Evolutionary conservation across 2,888 invertebrate genomes (phyloP), one percentile per base, ranked within the genome.

Genomic region (Leptarthrus brevirostris): DNA sequence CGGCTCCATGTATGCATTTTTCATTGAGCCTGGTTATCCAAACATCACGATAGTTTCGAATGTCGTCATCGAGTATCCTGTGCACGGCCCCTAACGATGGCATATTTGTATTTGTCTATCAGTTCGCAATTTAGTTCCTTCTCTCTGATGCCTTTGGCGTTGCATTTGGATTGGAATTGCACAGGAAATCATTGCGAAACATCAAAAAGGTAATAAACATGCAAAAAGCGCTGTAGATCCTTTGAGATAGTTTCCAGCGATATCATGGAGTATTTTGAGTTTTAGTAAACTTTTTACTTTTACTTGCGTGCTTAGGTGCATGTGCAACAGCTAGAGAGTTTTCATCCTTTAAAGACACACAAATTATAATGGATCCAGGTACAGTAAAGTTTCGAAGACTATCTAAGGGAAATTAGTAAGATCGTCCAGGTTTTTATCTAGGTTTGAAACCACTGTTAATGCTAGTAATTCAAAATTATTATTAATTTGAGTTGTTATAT

Each of bases 71-170:
- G 40, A 40, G 40, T 12, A 40, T 40, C 40, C 40, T 40, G 40
- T 40, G 40, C 40, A 40, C 40, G 40, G n/a, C 40, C 12, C n/a
- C 40, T 40, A 40, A 40, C 40, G 40, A 40, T 3, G 40, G 40
- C 40, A 40, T 40, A 40, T 40, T 40, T 40, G 40, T 40, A 40
- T 40, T 40, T 40, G 40, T 40, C 40, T 12, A 40, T 40, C 40
- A 40, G 40, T n/a, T 40, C n/a, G 40, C n/a, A 40, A 40, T 40
- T 40, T 6, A 12, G 40, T 40, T 40, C n/a, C 40, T 6, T 40
- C 40, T 8, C 12, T 40, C n/a, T 40, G 40, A 40, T 40, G n/a
- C 40, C 40, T 40, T 40, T 40, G 40, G 40, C 40, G 40, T 3
- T 12, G 40, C n/a, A 40, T n/a, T 40, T 12, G 40, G 40, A 40